phyloP scores from a whole-genome alignment of 2,888 invertebrate species.

The Nomada ferruginata region DNA sequence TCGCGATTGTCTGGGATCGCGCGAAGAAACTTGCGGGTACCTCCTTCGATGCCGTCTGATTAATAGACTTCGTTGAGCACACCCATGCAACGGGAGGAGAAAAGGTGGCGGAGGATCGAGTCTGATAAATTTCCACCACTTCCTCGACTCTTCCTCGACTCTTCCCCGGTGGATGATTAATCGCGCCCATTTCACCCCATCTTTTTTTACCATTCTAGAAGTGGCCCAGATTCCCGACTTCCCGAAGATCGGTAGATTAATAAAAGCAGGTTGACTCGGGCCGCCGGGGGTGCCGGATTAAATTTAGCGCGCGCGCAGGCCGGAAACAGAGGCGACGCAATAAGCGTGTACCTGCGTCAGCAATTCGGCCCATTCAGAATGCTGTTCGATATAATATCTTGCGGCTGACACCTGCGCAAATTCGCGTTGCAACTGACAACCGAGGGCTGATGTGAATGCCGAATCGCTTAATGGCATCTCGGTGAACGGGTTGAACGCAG shows the following conservation, averaged over 20 bases:
- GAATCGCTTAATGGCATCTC: slow-evolving; percentile 14
- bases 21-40: too few species aligned
- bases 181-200: not conserved
- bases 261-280: too few species aligned
- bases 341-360: slow-evolving; percentile 14
- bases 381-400: slow-evolving; percentile 50
- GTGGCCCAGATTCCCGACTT: not conserved
- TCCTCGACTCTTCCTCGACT: not conserved
- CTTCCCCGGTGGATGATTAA: slow-evolving; percentile 14
- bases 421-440: slow-evolving; percentile 51
- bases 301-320: slow-evolving; percentile 5
- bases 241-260: not conserved
- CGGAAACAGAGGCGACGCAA: not conserved
- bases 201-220: not conserved
- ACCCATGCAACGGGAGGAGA: not conserved
- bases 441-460: slow-evolving; percentile 16
- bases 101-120: not conserved
- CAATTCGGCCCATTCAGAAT: slow-evolving; percentile 44
- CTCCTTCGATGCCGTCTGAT: not conserved
- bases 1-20: too few species aligned
- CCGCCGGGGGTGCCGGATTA: not conserved
- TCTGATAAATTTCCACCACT: slow-evolving; percentile 11
- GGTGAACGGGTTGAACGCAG: slow-evolving; percentile 4
- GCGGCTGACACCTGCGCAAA: slow-evolving; percentile 50
- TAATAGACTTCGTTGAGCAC: slow-evolving; percentile 1